Percentiles rank a stretch among this genome's conserved stretches.
Evolutionary conservation across 2,888 invertebrate genomes (phyloP).

Genomic region (Myopa tessellatipennis): DNA sequence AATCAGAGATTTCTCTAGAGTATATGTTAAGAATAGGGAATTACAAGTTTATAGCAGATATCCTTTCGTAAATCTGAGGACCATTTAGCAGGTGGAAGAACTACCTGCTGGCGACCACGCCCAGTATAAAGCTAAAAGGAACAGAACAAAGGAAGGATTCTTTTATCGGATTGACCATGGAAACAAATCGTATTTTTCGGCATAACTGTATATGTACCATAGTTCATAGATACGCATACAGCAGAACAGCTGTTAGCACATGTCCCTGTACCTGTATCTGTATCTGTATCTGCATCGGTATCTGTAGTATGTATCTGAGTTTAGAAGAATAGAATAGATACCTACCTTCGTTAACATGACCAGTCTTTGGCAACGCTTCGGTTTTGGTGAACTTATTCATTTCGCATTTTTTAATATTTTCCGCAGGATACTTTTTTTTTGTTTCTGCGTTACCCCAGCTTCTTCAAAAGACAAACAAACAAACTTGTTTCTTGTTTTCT

Average conservation of each 20-base stretch:
- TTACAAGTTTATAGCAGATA: no score
- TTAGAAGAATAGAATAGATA: conserved; percentile 3
- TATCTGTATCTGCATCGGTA: neutral
- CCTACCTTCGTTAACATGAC: conserved; percentile 76
- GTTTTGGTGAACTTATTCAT: conserved; percentile 66
- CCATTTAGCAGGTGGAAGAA: no score
- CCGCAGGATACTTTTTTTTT: no score
- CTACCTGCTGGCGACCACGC: no score
- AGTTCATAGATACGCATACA: neutral
- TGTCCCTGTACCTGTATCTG: neutral
- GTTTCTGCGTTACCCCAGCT: no score
- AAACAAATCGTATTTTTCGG: neutral
- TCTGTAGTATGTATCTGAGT: neutral
- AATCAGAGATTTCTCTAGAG: no score
- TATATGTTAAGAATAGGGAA: neutral
- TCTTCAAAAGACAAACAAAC: no score
- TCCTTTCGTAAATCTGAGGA: no score
- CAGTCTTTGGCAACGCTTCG: conserved; percentile 74
- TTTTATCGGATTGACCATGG: neutral
- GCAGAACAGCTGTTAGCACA: neutral
- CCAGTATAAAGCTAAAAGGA: neutral
- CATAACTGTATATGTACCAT: neutral
- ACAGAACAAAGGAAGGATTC: neutral
- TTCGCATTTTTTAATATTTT: conserved; percentile 8
- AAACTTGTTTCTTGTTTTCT: no score